Evolutionary conservation across 2,113 vertebrate species (phyloP).

Genomic region (Danionella cerebrum): DNA sequence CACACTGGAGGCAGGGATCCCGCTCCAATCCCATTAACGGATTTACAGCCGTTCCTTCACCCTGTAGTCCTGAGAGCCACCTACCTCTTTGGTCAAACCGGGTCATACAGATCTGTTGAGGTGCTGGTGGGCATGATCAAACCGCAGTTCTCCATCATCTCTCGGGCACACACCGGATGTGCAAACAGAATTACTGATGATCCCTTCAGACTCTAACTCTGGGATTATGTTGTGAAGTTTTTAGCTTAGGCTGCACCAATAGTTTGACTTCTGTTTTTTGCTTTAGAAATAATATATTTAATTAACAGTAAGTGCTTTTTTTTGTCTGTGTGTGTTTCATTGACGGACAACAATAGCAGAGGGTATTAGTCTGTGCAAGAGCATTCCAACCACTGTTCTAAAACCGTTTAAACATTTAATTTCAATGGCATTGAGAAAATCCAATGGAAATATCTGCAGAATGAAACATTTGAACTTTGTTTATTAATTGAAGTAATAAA

Average conservation of each 20-base stretch:
- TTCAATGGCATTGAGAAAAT: no score
- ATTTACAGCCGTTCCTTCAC: conserved; percentile 4
- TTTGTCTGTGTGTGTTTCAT: neutral
- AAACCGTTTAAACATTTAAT: no score
- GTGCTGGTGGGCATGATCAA: conserved; percentile 17
- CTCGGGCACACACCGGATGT: neutral
- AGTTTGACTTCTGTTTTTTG: no score
- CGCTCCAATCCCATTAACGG: conserved; percentile 10
- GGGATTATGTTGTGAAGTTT: conserved; percentile 1
- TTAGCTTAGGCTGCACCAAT: neutral
- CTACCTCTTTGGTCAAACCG: conserved; percentile 7
- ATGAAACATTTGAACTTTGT: no score
- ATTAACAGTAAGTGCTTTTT: neutral
- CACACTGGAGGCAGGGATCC: conserved; percentile 11
- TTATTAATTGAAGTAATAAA: no score
- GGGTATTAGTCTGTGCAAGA: no score
- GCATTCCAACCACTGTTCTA: no score
- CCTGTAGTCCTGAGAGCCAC: neutral
- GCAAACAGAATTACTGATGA: conserved; percentile 1
- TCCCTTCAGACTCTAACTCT: neutral
- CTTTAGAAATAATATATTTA: no score
- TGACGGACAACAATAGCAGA: no score
- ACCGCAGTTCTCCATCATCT: neutral
- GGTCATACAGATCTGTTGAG: conserved; percentile 1
- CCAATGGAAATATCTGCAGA: no score